Evolutionary conservation across 2,113 vertebrate genomes (phyloP).

Genomic region (Pteronura brasiliensis): DNA sequence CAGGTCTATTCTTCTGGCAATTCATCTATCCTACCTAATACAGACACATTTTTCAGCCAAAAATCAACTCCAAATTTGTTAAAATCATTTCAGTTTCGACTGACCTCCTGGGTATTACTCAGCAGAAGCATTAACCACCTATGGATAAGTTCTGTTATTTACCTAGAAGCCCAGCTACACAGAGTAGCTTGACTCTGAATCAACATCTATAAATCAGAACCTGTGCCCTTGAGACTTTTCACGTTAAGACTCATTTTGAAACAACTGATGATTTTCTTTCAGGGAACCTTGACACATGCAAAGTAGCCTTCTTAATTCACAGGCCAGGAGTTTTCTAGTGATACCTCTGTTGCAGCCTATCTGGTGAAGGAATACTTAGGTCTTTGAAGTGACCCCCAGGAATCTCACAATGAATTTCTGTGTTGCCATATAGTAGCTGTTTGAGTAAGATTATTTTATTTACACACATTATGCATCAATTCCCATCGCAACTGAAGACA

Average conservation of each 20-base stretch:
- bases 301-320: neutral
- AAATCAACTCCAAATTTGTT: neutral
- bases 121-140: neutral
- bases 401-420: conserved; percentile 33
- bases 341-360: neutral
- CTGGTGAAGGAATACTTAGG: neutral
- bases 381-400: neutral
- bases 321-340: neutral
- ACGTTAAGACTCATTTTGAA: neutral
- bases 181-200: neutral
- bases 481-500: neutral
- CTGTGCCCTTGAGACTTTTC: neutral
- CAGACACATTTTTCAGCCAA: conserved; percentile 18
- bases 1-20: neutral
- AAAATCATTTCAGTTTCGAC: conserved; percentile 5
- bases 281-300: neutral
- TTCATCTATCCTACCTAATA: neutral
- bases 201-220: conserved; percentile 14
- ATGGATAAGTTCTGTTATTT: conserved; percentile 11
- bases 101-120: neutral
- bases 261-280: neutral
- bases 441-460: neutral
- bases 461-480: neutral
- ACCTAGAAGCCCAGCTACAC: neutral
- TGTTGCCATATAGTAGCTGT: neutral